Evolutionary conservation across 2,888 invertebrate species (phyloP).

Genomic region (Synanthedon andrenaeformis): DNA sequence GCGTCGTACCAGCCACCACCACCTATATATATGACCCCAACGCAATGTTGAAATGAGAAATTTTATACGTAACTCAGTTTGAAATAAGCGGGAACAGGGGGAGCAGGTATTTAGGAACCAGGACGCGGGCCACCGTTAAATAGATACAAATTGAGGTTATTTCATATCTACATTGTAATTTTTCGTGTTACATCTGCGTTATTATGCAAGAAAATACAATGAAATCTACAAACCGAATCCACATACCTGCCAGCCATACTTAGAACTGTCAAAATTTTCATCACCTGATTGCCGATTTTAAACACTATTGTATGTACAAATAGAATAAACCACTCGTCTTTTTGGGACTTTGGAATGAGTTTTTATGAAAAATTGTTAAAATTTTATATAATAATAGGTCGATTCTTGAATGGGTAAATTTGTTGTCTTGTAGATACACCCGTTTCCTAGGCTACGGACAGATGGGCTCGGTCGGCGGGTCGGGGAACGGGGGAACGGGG

Average conservation of each 20-base stretch:
- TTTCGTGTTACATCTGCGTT: too few relatives aligned
- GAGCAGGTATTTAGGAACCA: conserved; percentile 18
- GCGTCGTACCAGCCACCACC: conserved; percentile 52
- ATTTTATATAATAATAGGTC: too few relatives aligned
- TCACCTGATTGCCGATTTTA: conserved; percentile 10
- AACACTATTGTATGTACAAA: too few relatives aligned
- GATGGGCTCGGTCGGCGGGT: conserved; percentile 25
- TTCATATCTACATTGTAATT: too few relatives aligned
- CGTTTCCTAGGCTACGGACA: conserved; percentile 67
- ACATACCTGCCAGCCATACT: conserved; percentile 65
- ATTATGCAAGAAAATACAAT: background rate
- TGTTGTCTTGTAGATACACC: conserved; percentile 66
- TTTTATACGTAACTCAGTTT: conserved; percentile 34
- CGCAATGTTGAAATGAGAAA: conserved; percentile 37
- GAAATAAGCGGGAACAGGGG: conserved; percentile 29
- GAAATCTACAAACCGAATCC: conserved; percentile 18
- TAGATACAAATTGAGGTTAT: conserved; percentile 9
- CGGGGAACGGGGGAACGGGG: background rate
- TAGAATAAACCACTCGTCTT: too few relatives aligned
- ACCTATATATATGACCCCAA: conserved; percentile 27
- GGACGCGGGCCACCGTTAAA: conserved; percentile 17
- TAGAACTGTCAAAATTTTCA: conserved; percentile 54
- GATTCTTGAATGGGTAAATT: conserved; percentile 26
- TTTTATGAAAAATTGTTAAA: too few relatives aligned
- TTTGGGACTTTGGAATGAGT: too few relatives aligned